Evolutionary conservation across 2,797 vertebrate genomes (phyloP), one percentile per base, ranked within the genome.

Genomic region (Brachyalestes nurse): DNA sequence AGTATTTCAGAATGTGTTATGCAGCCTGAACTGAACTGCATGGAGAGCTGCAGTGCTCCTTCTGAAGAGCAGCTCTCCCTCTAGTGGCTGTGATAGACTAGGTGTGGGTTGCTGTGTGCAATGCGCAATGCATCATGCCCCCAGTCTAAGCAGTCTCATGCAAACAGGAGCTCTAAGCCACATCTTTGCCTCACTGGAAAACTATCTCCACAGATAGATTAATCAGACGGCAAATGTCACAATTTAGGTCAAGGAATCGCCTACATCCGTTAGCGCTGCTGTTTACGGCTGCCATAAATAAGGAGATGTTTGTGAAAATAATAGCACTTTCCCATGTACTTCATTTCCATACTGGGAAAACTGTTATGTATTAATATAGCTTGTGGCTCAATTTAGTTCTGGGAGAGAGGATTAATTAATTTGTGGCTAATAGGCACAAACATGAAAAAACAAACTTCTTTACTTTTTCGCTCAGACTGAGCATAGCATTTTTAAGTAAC

Each of bases 371-470:
- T 93, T 94, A 92, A 93, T 93, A 94, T 95, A 89, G 94, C 94
- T 94, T 0, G 89, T 94, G 94, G 94, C 94, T 89, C 90, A 90
- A 92, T 93, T 91, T 90, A 82, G 90, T 90, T 91, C 92, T 92
- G 87, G 91, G 90, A 92, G 92, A 92, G 92, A 89, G 84, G 89
- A 93, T 94, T 94, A 88, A 95, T 95, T 95, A 95, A 95, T 94
- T 93, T 95, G 93, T 94, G 92, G 94, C 94, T 95, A 95, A 95
- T 94, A 95, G 93, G 94, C 95, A 95, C 92, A 94, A 95, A 95
- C 93, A 95, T 73, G 88, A 91, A 90, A 95, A 95, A 95, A 95
- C 93, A 94, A 94, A 94, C 94, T 93, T 95, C 93, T 95, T 95
- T 95, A 94, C 93, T 94, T 87, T 94, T 94, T 93, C 91, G 89